Percentiles rank a stretch among this genome's conserved stretches.
Conservation (phyloP, 2,113 vertebrate genomes). For the Ptilorrhoa leucosticta region DNA sequence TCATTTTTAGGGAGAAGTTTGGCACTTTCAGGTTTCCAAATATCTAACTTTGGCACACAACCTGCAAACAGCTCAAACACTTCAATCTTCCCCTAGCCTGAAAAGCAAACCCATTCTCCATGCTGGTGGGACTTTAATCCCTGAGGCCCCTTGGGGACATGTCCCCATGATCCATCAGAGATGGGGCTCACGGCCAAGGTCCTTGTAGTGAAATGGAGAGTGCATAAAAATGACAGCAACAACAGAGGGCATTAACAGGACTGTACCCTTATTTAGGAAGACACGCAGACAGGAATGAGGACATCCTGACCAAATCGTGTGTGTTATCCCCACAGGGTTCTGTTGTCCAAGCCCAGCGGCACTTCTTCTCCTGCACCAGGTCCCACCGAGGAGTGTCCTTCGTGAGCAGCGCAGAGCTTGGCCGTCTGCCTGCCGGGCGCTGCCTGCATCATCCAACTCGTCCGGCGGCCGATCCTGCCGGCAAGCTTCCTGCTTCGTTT, state of each 20-base stretch:
- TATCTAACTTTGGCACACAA: not conserved
- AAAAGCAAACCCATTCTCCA: not conserved
- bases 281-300: not conserved
- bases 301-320: not conserved
- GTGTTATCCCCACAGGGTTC: not conserved
- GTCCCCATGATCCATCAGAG: not conserved
- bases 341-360: accelerated
- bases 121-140: not conserved
- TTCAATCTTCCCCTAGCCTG: not conserved
- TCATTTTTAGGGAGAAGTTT: not conserved
- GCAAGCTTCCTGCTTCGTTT: not conserved
- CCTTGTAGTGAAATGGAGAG: not conserved
- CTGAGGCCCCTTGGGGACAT: not conserved
- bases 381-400: accelerated
- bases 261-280: not conserved
- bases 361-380: not conserved
- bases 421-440: accelerated
- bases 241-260: not conserved
- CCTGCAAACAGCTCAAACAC: not conserved
- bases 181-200: not conserved
- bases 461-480: accelerated
- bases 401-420: not conserved
- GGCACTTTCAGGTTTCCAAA: not conserved
- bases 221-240: accelerated
- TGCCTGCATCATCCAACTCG: accelerated